Evolutionary conservation across 2,113 vertebrate genomes (phyloP), one percentile per base, ranked within the genome.

Genomic region (Corythornis vintsioides): DNA sequence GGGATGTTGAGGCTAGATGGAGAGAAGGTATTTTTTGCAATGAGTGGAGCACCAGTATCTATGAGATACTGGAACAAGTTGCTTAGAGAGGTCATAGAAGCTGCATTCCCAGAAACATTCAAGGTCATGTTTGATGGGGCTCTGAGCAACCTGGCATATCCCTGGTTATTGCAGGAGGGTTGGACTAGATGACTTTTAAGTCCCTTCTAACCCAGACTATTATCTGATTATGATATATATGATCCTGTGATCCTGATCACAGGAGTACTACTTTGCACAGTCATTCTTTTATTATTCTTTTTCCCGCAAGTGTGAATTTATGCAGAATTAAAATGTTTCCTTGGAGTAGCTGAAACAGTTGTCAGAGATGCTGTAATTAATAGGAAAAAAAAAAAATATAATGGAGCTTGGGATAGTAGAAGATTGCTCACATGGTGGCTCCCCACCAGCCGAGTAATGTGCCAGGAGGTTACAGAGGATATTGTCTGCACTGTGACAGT

Each of bases 1-100:
- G 0, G 3, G 31, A 42, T n/a, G 35, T 64, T 69, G 5, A 45
- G 17, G 25, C 4, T 15, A 25, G 19, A n/a, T 2, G 2, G 4
- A 52, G 52, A 11, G 35, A 72, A 16, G 33, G 10, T 13, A 20
- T 43, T 13, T 76, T 76, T 76, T 69, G 26, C 0, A 2, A 6
- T 70, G 66, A 42, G 15, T 86, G 15, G 7, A 56, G 31, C 57
- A 33, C n/a, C n/a, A 22, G 57, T 35, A 20, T 33, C 20, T 24
- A 7, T 83, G 19, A 57, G 56, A 38, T 29, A 8, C 13, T 48
- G 22, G 5, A 15, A 15, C 4, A 19, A 21, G 11, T 60, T 56
- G 5, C 6, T 6, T 21, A 55, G 56, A 29, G 25, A 48, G 13
- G 0, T 31, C 24, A 47, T 55, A 50, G 16, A n/a, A 61, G 7